Percentiles rank a stretch among this genome's conserved stretches.
Conservation (phyloP, 2,113 vertebrate species). For the Ophiodon elongatus region DNA sequence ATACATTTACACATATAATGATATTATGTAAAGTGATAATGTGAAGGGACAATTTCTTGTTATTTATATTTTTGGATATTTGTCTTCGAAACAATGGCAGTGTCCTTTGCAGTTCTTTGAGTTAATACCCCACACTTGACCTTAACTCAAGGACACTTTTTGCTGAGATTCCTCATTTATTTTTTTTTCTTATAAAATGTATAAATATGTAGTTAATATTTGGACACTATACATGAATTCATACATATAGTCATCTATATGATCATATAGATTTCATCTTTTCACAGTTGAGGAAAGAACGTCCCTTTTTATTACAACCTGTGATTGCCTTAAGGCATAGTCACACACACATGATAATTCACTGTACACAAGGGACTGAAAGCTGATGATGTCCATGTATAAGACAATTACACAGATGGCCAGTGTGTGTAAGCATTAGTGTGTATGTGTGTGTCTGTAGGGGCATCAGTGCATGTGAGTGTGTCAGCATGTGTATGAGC, state of each 20-base stretch:
- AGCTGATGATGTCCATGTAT: conserved; percentile 88
- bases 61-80: conserved; percentile 82
- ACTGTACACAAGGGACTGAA: conserved; percentile 84
- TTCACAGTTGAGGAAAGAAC: conserved; percentile 87
- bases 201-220: conserved; percentile 88
- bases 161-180: conserved; percentile 68
- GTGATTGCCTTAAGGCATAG: conserved; percentile 82
- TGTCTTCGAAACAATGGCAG: conserved; percentile 89
- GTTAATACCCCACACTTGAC: conserved; percentile 71
- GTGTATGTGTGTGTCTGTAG: conserved; percentile 52
- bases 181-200: conserved; percentile 81
- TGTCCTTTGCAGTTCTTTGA: conserved; percentile 88
- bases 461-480: conserved; percentile 53
- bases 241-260: conserved; percentile 86
- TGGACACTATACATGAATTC: conserved; percentile 86
- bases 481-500: conserved; percentile 47
- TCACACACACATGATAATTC: conserved; percentile 83
- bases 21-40: conserved; percentile 91
- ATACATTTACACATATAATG: conserved; percentile 99
- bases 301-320: conserved; percentile 87
- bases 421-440: conserved; percentile 69
- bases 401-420: conserved; percentile 90
- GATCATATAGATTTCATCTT: conserved; percentile 83
- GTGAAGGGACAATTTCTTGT: conserved; percentile 93
- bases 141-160: conserved; percentile 75